Base-by-base conservation (phyloP, 2,797 vertebrate genomes). In the Phrynocephalus forsythii region DNA sequence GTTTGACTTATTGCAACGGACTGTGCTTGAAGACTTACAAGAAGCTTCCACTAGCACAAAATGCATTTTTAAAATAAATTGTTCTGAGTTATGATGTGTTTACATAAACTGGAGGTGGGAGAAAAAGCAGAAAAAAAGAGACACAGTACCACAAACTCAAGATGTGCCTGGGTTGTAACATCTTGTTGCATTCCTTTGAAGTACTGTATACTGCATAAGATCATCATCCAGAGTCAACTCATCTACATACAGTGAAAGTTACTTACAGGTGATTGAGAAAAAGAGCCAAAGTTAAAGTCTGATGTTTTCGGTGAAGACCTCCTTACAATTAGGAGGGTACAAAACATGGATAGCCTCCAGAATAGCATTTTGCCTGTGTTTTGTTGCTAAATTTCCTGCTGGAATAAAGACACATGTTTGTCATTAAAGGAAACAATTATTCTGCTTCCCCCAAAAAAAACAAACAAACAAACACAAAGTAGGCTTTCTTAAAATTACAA, bases 231-330 rank as follows among this genome's bases (percentile, higher is more conserved):
- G 20, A 67, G 1, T 7, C 11, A 86, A 91, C 30, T 5, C 72
- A 30, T 0, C 0, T 87, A 30, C 0, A 22, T 2, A 2, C 80
- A 33, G 81, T 16, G 20, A 87, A 83, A 38, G 44, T 92, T 94
- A 97, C 97, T 97, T 89, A 97, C 97, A 75, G 33, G 10, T 26
- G 94, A 88, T 76, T 52, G 75, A 52, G 78, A 1, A 63, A 86
- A 7, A 2, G 91, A 83, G 2, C 82, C 69, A 28, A 91, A 86
- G 56, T 63, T 87, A 82, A 90, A 88, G 82, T 72, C 90, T 84
- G 86, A 72, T 0, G 82, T 30, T 38, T 67, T 88, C 86, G 92
- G 93, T 68, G 89, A 95, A 90, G 84, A 93, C 33, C 86, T 94
- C 71, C 93, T 89, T 85, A 82, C 50, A 80, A 95, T 26, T 5